Evolutionary conservation across 2,888 invertebrate genomes (phyloP), one percentile per base, ranked within the genome.

Genomic region (Drosophila kanekoi): DNA sequence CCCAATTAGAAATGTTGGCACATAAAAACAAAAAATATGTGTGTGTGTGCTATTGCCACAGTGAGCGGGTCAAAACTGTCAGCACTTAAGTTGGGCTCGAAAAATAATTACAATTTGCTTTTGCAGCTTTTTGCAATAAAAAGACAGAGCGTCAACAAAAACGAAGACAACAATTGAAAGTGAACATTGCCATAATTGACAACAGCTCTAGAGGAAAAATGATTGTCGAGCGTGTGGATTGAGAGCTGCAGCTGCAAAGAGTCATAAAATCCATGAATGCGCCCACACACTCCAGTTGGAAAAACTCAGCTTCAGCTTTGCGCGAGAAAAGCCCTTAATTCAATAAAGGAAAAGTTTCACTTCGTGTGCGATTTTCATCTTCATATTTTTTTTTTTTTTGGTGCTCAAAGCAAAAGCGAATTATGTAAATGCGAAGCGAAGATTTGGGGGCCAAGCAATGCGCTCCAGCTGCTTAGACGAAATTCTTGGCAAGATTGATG

Each of bases 401-500:
- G n/a, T 14, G 38, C 11, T 44, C 32, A 13, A 18, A 37, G 14
- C 41, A 28, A 51, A 69, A 64, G 37, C 11, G 33, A 57, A 60
- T 59, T 57, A 71, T 65, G 58, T 37, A 48, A 70, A 74, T 69
- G 8, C 13, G n/a, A 16, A 16, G 18, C 9, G n/a, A 23, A 10
- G 16, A 33, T 41, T 52, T 58, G 41, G 32, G 43, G 53, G 45
- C 56, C 60, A 59, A 60, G 38, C 70, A 87, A 54, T 68, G 69
- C 77, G 87, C 49, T n/a, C n/a, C n/a, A n/a, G n/a, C n/a, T n/a
- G n/a, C n/a, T n/a, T n/a, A 67, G 62, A 69, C 33, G 45, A 32
- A 72, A 81, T 89, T 85, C 89, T 89, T 84, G 81, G 87, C 85
- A 57, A 84, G 89, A 85, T 89, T 87, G 81, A 85, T 74, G 87